These are phyloP conservation scores for Clamator glandarius DNA, from an alignment of 2,797 vertebrate species.

Conservation along the genomic window DNA sequence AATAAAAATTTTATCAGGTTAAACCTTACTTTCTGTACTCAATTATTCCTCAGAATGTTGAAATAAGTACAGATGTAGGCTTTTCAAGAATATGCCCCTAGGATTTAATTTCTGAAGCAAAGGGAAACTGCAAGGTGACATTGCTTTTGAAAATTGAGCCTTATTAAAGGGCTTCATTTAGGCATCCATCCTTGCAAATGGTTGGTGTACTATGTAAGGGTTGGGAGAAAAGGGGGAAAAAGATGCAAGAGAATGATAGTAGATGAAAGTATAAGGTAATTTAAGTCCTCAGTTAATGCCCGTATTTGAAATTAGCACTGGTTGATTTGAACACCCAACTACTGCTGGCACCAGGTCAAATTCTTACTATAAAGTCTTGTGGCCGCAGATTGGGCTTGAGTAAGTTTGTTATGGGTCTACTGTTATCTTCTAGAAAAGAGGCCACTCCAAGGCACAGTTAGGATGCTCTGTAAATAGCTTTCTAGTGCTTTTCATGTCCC, in stretches of 20 bases:
- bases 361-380: not conserved
- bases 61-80: conserved; percentile 27
- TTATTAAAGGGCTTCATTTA: conserved; percentile 36
- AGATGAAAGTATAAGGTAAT: not conserved
- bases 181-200: conserved; percentile 39
- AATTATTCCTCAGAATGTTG: conserved; percentile 48
- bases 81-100: conserved; percentile 29
- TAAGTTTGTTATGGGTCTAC: not conserved
- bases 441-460: not conserved
- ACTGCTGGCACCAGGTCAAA: not conserved
- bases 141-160: conserved; percentile 25
- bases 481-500: not conserved
- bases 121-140: conserved; percentile 15
- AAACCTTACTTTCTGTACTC: conserved; percentile 35
- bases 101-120: conserved; percentile 44
- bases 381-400: not conserved
- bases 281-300: not conserved
- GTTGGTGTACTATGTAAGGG: not conserved
- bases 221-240: not conserved
- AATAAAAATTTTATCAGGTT: conserved; percentile 54
- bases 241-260: not conserved
- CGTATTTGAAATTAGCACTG: not conserved
- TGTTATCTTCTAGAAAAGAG: not conserved
- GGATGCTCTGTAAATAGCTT: not conserved
- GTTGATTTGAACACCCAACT: not conserved